Evolutionary conservation across 2,797 vertebrate species (phyloP), one percentile per base, ranked within the genome.

Genomic region (Naso thynnoides): DNA sequence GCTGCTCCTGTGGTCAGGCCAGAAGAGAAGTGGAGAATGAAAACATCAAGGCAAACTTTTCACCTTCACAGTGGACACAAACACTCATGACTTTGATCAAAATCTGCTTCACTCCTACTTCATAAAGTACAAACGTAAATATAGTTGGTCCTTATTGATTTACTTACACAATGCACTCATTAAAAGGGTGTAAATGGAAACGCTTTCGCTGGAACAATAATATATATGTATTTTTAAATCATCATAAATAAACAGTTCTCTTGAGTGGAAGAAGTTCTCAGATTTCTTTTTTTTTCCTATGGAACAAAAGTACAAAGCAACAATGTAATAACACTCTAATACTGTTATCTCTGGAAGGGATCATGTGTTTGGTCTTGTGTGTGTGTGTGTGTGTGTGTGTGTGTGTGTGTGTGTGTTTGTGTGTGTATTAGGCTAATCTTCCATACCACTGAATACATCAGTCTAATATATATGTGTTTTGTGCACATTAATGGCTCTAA

Each of bases 41-140:
- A 77, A 88, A 88, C 78, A 82, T 64, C 26, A 59, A 41, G 44
- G 60, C 49, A 31, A 67, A 72, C 70, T 71, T 77, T 82, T 79
- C 61, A 79, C 76, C 65, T 66, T 66, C 29, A 19, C 23, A 44
- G n/a, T 23, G 54, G 27, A 72, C 1, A 1, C 27, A 36, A 36
- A 78, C 41, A 48, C 45, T 44, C 59, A 67, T 16, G 13, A 18
- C 13, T 69, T 69, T 55, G 24, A 53, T 45, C 60, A 54, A 64
- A 66, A n/a, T 33, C 50, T 19, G 26, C 9, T 23, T 68, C 38
- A 36, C 16, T 5, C 65, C 29, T 54, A 31, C 24, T 19, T 55
- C 64, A n/a, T 10, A 42, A 14, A 19, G 2, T 24, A 42, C 27
- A 56, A 44, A 65, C 29, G 9, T 21, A 38, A 10, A 42, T 53